Evolutionary conservation across 2,888 invertebrate species (phyloP), one percentile per base, ranked within the genome.

Genomic region (Corythucha ciliata): DNA sequence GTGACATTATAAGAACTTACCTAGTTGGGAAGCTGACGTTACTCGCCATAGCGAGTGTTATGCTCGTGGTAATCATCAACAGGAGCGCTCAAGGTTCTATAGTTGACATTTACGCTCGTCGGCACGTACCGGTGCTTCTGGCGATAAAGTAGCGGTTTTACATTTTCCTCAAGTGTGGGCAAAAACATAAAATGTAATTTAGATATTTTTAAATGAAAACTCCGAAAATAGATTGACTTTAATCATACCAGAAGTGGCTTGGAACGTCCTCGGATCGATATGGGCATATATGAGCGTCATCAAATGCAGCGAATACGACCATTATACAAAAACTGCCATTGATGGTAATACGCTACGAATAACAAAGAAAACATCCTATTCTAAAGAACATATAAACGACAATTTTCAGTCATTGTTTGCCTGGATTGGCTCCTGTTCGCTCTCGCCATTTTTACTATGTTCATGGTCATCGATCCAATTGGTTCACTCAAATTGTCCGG

Each of bases 351-450:
- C 8, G 29, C 12, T 29, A 29, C 12, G n/a, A n/a, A n/a, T n/a
- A n/a, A n/a, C n/a, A n/a, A n/a, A n/a, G n/a, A n/a, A n/a, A n/a
- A n/a, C n/a, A n/a, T n/a, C n/a, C n/a, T n/a, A n/a, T n/a, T n/a
- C n/a, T n/a, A n/a, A n/a, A n/a, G n/a, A n/a, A n/a, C n/a, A n/a
- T n/a, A n/a, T n/a, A n/a, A n/a, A n/a, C n/a, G n/a, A n/a, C n/a
- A n/a, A n/a, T n/a, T 68, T 69, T 29, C 68, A 78, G 82, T 81
- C 55, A 75, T 86, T 60, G 83, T 87, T 0, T 72, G 87, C 42
- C 83, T 82, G 67, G 84, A 86, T 64, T 90, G 88, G 88, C 77
- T 82, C 18, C 75, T 87, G 45, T 75, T 86, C 48, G 79, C 80
- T 1, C 70, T 83, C 10, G 80, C 83, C 3, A 70, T 87, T 22